Evolutionary conservation across 2,113 vertebrate genomes (phyloP).

Genomic region (Guaruba guarouba): DNA sequence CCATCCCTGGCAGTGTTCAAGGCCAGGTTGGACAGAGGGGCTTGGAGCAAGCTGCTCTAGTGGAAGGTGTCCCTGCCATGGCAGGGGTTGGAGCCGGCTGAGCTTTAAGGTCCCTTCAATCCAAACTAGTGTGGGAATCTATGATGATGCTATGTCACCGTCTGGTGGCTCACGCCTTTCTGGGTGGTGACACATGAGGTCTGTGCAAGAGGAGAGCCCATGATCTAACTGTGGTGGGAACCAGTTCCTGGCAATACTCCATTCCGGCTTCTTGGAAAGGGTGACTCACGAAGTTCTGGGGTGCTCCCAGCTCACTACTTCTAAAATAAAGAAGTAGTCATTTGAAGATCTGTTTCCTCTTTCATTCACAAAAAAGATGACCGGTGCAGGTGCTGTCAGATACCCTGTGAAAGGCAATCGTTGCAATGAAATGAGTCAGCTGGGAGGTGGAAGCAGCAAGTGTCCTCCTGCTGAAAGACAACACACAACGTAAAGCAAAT

Average conservation of each 20-base stretch:
- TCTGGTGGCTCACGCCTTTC: background rate
- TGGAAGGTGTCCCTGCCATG: background rate
- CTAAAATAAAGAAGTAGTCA: background rate
- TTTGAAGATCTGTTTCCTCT: background rate
- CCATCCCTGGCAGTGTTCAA: no score
- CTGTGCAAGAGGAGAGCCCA: background rate
- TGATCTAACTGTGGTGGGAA: background rate
- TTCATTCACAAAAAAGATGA: background rate
- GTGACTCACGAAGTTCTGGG: background rate
- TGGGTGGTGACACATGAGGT: fast-evolving
- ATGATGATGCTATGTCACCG: background rate
- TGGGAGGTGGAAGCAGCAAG: background rate
- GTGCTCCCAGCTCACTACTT: fast-evolving
- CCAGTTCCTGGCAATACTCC: background rate
- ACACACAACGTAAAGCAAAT: background rate
- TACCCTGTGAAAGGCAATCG: background rate
- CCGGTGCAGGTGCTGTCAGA: background rate
- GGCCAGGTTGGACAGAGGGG: no score
- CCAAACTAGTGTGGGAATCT: background rate
- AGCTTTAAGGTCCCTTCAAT: background rate
- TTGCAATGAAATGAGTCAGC: background rate
- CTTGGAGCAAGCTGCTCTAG: background rate
- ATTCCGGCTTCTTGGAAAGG: background rate
- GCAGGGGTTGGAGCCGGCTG: background rate
- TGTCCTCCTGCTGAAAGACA: background rate